Conservation (phyloP, 1,140 invertebrate species). For the Sitobion miscanthi region DNA sequence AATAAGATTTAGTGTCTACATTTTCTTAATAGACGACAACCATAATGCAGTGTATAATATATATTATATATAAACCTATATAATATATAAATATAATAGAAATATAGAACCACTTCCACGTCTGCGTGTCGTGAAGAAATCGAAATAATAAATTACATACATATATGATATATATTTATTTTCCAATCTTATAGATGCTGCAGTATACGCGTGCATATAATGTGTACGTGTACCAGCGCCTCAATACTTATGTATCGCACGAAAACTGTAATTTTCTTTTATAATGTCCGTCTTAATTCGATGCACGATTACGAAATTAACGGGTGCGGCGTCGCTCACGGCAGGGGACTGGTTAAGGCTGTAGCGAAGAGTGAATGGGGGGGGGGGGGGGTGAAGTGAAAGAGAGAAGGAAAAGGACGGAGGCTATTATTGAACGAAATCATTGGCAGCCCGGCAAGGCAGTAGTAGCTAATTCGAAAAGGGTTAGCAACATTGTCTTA, state of each 20-base stretch:
- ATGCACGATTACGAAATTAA: slow-evolving; percentile 55
- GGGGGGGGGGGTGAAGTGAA: neutral
- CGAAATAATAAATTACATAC: neutral
- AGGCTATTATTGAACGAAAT: slow-evolving; percentile 55
- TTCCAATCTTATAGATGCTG: neutral
- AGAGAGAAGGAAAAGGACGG: slow-evolving; percentile 10
- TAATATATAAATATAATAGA: neutral
- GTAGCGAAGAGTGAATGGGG: neutral
- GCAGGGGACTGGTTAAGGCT: slow-evolving; percentile 16
- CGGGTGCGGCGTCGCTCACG: slow-evolving; percentile 46
- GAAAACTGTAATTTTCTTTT: slow-evolving; percentile 51
- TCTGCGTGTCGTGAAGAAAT: neutral
- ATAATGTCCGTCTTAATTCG: slow-evolving; percentile 41
- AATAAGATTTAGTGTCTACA: neutral
- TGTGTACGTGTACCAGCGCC: slow-evolving; percentile 18
- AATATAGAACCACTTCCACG: neutral
- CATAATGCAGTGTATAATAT: neutral
- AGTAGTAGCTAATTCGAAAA: slow-evolving; percentile 54
- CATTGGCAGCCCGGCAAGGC: slow-evolving; percentile 33
- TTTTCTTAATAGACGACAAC: neutral
- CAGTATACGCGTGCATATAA: neutral
- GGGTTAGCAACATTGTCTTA: slow-evolving; percentile 54
- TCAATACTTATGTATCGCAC: slow-evolving; percentile 47
- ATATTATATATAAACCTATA: neutral
- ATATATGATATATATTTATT: neutral